Evolutionary conservation across 2,888 invertebrate species (phyloP).

Genomic region (Coenonympha arcania): DNA sequence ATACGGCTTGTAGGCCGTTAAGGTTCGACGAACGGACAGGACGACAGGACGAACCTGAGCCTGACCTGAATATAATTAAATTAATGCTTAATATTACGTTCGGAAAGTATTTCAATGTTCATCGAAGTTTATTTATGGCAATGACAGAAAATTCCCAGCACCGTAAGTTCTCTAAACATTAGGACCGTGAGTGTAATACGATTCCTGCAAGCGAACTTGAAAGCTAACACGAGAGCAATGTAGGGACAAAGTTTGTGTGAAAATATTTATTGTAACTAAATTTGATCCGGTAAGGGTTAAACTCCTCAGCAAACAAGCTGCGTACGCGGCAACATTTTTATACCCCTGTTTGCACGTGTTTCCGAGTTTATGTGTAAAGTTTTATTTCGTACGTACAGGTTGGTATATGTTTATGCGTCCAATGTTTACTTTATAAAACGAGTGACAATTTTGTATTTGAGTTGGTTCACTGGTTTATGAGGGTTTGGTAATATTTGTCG

Average conservation of each 20-base stretch:
- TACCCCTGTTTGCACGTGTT: slow-evolving; percentile 20
- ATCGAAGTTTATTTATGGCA: background rate
- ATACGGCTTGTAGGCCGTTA: no score
- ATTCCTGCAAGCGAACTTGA: slow-evolving; percentile 35
- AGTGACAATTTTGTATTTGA: slow-evolving; percentile 1
- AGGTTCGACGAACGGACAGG: no score
- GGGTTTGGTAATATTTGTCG: background rate
- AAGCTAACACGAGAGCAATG: slow-evolving; percentile 38
- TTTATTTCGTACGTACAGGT: slow-evolving; percentile 14
- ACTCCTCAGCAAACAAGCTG: slow-evolving; percentile 36
- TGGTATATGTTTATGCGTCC: background rate
- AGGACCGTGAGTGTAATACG: slow-evolving; percentile 8
- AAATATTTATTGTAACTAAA: slow-evolving; percentile 49
- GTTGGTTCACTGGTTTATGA: background rate
- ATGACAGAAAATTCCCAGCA: background rate
- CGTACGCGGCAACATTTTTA: slow-evolving; percentile 31
- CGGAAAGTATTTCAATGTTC: background rate
- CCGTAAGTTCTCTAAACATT: background rate
- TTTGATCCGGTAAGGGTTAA: slow-evolving; percentile 38
- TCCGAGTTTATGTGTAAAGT: slow-evolving; percentile 13
- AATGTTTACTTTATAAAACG: slow-evolving; percentile 9
- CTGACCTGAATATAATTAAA: no score
- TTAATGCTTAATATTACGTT: no score
- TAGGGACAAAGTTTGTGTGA: slow-evolving; percentile 38
- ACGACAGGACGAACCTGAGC: no score